Evolutionary conservation across 2,888 invertebrate species (phyloP), one percentile per base, ranked within the genome.

Genomic region (Craniophora ligustri): DNA sequence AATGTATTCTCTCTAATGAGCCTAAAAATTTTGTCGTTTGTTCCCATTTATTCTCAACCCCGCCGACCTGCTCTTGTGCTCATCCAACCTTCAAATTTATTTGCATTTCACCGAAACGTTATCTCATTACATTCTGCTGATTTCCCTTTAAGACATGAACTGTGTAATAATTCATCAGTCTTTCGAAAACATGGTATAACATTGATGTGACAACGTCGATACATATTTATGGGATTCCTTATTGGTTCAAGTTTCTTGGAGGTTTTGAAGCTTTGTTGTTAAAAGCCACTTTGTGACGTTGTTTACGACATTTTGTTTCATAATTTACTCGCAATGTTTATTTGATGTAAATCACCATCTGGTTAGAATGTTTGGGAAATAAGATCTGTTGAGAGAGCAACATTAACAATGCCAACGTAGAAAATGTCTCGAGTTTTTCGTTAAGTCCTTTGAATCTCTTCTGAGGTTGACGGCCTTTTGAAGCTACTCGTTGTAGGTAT

Each of bases 31-130:
- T 73, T 66, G 76, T 69, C 80, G 79, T 88, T 87, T 85, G 79
- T 81, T 79, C 75, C 67, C 76, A 76, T n/a, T n/a, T n/a, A 82
- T 80, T 76, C 78, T 61, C 66, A 54, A 51, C 56, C 56, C 68
- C 55, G 61, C 35, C 42, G 23, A 44, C 50, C 58, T 69, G 67
- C 67, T 68, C 74, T 74, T 65, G 73, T 59, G 71, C 66, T 73
- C 78, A 77, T 71, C 77, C 76, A 74, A 72, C 78, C 79, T 75
- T 74, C 79, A 82, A 88, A 88, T 85, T 86, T 84, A 88, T 90
- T 90, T 89, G 88, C 89, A 87, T 89, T 84, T 80, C 81, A 75
- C 68, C 74, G 76, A 79, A 75, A 82, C 84, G 86, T 87, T 86
- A 87, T 83, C 87, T 88, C 79, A 86, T 89, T 89, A 87, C 79